Evolutionary conservation across 2,797 vertebrate genomes (phyloP).

Genomic region (Loriculus beryllinus): DNA sequence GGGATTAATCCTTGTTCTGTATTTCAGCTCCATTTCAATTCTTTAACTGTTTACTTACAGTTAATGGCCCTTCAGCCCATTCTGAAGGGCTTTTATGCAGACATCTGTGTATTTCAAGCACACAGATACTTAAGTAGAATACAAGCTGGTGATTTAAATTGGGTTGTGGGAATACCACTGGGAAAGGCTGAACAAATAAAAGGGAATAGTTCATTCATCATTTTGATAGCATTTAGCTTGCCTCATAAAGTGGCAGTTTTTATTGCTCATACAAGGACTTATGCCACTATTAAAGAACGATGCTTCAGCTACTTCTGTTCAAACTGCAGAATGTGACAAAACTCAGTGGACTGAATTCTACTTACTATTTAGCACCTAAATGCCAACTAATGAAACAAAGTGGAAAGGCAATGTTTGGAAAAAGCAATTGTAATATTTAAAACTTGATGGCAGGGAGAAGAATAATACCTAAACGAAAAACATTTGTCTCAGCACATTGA

Average conservation of each 20-base stretch:
- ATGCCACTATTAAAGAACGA: neutral
- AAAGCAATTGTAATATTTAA: neutral
- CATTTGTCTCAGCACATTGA: neutral
- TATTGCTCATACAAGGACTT: conserved; percentile 49
- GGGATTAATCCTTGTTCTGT: neutral
- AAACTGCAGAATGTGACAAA: neutral
- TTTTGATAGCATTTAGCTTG: conserved; percentile 53
- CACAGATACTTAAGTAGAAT: neutral
- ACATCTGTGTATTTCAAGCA: neutral
- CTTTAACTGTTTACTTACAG: conserved; percentile 27
- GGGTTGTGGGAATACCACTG: conserved; percentile 14
- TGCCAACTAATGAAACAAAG: conserved; percentile 1
- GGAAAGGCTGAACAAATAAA: conserved; percentile 57
- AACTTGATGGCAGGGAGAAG: neutral
- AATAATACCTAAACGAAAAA: neutral
- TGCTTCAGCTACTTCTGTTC: conserved; percentile 21
- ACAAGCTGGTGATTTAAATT: conserved; percentile 23
- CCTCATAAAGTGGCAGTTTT: conserved; percentile 43
- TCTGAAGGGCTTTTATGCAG: neutral
- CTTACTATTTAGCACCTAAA: conserved; percentile 14
- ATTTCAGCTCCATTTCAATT: neutral
- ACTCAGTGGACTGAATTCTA: neutral
- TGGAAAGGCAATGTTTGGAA: neutral
- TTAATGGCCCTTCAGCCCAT: neutral
- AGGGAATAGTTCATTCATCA: conserved; percentile 52